Evolutionary conservation across 2,797 vertebrate genomes (phyloP).

Genomic region (Sebastes dallii): DNA sequence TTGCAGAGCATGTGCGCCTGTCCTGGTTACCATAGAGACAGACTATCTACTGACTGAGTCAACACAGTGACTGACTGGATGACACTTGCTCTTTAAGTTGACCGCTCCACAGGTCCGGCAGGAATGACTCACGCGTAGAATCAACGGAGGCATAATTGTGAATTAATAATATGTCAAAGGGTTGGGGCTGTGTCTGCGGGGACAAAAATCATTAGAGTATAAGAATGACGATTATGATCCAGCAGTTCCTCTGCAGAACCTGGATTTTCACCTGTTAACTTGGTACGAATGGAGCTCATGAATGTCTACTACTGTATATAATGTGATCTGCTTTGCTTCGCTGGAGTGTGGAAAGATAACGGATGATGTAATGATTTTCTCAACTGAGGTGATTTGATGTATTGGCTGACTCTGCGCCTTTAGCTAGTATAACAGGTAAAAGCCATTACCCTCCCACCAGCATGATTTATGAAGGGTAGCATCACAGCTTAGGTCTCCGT

Average conservation of each 20-base stretch:
- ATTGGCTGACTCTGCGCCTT: constrained; percentile 76
- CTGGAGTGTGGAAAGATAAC: constrained; percentile 63
- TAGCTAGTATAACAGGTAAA: constrained; percentile 77
- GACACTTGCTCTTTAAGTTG: constrained; percentile 76
- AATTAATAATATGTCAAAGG: constrained; percentile 43
- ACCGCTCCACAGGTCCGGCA: constrained; percentile 51
- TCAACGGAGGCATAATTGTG: constrained; percentile 42
- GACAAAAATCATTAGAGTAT: not conserved
- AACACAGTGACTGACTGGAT: constrained; percentile 66
- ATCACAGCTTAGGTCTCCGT: constrained; percentile 62
- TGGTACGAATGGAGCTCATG: constrained; percentile 44
- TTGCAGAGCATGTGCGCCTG: constrained; percentile 45
- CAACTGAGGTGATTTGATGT: constrained; percentile 76
- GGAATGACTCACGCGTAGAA: constrained; percentile 39
- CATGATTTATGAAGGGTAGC: constrained; percentile 72
- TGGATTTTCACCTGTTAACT: constrained; percentile 48
- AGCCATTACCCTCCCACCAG: constrained; percentile 74
- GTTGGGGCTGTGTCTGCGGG: constrained; percentile 6
- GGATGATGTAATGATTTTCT: constrained; percentile 78
- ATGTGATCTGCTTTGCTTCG: constrained; percentile 40
- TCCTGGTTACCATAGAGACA: constrained; percentile 78
- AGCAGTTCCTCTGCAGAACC: constrained; percentile 14
- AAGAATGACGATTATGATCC: constrained; percentile 3
- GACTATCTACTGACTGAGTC: constrained; percentile 68
- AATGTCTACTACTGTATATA: constrained; percentile 34